These are phyloP conservation scores for Alexandromys fortis DNA, from an alignment of 2,113 vertebrate species.

Conservation along the genomic window DNA sequence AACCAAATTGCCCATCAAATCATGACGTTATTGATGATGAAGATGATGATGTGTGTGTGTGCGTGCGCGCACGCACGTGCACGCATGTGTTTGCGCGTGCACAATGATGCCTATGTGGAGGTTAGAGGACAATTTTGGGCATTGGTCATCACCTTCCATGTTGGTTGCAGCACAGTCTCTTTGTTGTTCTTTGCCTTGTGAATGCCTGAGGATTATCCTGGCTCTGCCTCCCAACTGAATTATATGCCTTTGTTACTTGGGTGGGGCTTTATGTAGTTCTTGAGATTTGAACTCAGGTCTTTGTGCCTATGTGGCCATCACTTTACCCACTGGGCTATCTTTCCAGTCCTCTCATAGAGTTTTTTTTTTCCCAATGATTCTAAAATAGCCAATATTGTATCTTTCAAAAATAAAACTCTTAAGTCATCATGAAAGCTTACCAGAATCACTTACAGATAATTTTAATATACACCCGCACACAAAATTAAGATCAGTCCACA, in stretches of 20 bases:
- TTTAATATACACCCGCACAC: neutral
- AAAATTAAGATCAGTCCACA: constrained; percentile 1
- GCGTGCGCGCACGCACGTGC: fast-evolving
- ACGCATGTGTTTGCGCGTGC: fast-evolving
- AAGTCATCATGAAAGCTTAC: constrained; percentile 12
- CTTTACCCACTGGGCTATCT: neutral
- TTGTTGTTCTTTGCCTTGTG: neutral
- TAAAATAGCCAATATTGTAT: neutral
- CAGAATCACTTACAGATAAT: neutral
- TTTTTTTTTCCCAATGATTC: neutral
- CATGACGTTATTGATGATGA: neutral
- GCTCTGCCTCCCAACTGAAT: neutral
- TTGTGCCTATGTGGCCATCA: neutral
- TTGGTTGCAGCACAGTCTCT: neutral
- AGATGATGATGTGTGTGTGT: neutral
- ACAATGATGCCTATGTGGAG: neutral
- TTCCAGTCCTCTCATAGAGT: neutral
- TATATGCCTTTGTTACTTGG: neutral
- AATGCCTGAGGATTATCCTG: neutral
- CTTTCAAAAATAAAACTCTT: constrained; percentile 43
- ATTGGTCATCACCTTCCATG: neutral
- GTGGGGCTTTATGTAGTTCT: neutral
- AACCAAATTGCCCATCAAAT: neutral
- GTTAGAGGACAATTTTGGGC: neutral
- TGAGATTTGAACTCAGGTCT: neutral